These are phyloP conservation scores for Plectropomus leopardus DNA, from an alignment of 2,113 vertebrate species.

Conservation along the genomic window DNA sequence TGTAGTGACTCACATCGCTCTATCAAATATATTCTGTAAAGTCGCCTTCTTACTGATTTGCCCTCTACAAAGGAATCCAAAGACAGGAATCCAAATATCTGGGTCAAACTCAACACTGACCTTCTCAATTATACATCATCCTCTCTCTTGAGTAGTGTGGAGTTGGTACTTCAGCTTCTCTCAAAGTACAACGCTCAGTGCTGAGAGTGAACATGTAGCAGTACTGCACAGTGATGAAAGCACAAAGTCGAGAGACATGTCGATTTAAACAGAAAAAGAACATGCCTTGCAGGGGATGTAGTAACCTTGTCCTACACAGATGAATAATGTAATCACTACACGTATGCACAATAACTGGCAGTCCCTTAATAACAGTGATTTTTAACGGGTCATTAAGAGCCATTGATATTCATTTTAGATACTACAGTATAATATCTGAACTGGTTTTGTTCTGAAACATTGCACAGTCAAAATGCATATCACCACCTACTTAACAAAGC, in stretches of 20 bases:
- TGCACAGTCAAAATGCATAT: neutral
- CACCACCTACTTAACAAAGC: neutral
- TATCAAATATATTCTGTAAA: neutral
- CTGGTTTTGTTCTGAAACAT: neutral
- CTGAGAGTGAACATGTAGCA: neutral
- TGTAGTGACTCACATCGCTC: neutral
- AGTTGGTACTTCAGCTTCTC: conserved; percentile 3
- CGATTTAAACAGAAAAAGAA: neutral
- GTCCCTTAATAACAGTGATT: neutral
- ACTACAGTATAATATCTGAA: neutral
- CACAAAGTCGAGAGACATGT: neutral
- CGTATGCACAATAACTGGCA: neutral
- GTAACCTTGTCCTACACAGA: conserved; percentile 7
- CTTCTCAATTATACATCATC: conserved; percentile 43
- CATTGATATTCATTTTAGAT: neutral
- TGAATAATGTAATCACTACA: conserved; percentile 6
- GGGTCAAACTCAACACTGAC: conserved; percentile 29
- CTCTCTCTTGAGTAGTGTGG: conserved; percentile 10
- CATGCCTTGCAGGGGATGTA: neutral
- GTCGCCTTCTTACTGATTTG: conserved; percentile 3
- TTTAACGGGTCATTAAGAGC: neutral
- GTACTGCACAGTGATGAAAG: neutral
- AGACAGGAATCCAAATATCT: conserved; percentile 26
- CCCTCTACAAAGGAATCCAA: conserved; percentile 32
- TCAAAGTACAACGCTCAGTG: neutral